Percentiles rank a stretch among this genome's conserved stretches.
Conservation (phyloP, 2,888 invertebrate genomes). For the Pollenia griseotomentosa region DNA sequence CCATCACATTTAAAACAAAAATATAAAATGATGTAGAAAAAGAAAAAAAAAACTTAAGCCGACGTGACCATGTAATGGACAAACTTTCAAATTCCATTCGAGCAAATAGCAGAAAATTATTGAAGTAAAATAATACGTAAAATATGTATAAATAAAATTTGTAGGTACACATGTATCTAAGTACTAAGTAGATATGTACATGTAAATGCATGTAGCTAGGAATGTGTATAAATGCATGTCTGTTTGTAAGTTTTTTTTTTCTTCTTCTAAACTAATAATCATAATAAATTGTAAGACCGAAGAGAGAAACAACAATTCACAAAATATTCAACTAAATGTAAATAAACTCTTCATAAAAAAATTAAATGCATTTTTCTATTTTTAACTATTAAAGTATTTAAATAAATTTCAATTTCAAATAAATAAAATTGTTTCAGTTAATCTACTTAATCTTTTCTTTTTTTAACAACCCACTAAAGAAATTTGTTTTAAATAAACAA, state of each 20-base stretch:
- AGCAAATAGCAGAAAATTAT: conserved; percentile 73
- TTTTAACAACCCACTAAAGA: conserved; percentile 12
- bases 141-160: conserved; percentile 30
- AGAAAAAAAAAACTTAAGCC: conserved; percentile 51
- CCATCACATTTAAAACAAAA: conserved; percentile 19
- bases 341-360: not conserved
- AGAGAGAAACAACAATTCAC: conserved; percentile 23
- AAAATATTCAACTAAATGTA: conserved; percentile 39
- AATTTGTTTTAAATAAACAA: not conserved
- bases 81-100: conserved; percentile 74
- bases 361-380: conserved; percentile 35
- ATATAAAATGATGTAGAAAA: conserved; percentile 38
- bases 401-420: not conserved
- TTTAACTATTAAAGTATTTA: not conserved
- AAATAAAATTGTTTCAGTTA: conserved; percentile 1
- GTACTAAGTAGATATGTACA: conserved; percentile 10
- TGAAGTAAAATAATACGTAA: conserved; percentile 64
- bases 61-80: conserved; percentile 71
- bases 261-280: conserved; percentile 45
- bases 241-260: conserved; percentile 31
- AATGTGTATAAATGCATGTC: conserved; percentile 4
- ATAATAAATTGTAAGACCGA: conserved; percentile 48
- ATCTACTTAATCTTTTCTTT: not conserved
- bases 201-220: not conserved
- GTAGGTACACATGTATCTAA: conserved; percentile 7